A percentile compares a stretch with the other conserved stretches of the same genome.
These are phyloP conservation scores for Darevskia mixta DNA, from an alignment of 2,797 vertebrate genomes.

Conservation along the genomic window DNA sequence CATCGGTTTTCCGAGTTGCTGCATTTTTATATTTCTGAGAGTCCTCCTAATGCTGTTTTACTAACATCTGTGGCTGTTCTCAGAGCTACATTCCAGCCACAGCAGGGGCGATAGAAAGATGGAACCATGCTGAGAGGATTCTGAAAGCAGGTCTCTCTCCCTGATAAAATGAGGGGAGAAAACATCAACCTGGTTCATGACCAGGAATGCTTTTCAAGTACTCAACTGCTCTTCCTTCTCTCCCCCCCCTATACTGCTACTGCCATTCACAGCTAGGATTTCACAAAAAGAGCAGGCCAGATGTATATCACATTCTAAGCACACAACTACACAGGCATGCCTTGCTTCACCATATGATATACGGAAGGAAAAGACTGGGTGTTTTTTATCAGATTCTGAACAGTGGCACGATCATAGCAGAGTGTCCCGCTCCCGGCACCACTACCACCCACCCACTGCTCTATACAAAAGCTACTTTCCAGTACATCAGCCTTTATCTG, in stretches of 20 bases:
- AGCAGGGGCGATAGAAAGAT: neutral
- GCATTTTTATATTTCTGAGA: neutral
- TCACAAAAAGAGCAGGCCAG: accelerated
- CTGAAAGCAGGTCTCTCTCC: neutral
- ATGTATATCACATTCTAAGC: neutral
- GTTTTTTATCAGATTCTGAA: neutral
- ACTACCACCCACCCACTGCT: no score
- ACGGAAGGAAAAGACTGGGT: neutral
- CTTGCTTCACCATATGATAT: neutral
- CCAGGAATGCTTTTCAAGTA: accelerated
- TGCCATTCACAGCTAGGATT: neutral
- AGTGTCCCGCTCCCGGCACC: slow-evolving; percentile 5
- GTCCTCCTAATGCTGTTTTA: slow-evolving; percentile 15
- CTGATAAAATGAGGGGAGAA: slow-evolving; percentile 2
- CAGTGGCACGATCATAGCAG: neutral
- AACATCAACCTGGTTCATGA: accelerated
- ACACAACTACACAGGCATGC: neutral
- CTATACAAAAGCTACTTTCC: slow-evolving; percentile 42
- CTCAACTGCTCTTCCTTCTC: neutral
- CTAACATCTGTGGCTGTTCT: slow-evolving; percentile 21
- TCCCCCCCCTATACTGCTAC: accelerated
- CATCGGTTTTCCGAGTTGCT: neutral
- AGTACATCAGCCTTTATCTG: slow-evolving; percentile 51
- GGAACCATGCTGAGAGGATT: neutral
- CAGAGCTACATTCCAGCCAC: neutral